Evolutionary conservation across 2,797 vertebrate genomes (phyloP), one percentile per base, ranked within the genome.

Genomic region (Heterohyrax brucei): DNA sequence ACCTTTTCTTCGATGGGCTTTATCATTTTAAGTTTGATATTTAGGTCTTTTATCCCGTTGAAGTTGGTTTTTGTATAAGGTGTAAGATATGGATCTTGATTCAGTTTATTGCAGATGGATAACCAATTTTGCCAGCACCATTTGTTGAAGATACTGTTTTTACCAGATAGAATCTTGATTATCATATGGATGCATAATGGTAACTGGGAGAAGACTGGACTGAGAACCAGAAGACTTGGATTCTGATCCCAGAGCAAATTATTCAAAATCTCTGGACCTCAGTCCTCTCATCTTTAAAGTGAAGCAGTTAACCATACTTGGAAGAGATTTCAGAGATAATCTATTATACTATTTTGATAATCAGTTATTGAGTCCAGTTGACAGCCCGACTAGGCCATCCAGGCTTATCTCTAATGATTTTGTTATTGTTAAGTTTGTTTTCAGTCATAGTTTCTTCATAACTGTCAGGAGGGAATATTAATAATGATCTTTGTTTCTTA

Each of bases 381-480:
- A 79, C 21, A 70, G 19, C 89, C 9, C 30, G 61, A 0, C 39
- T 48, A 92, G 28, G 88, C 28, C 21, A 26, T 73, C 46, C 22
- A 95, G 46, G 61, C 59, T 66, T 39, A 80, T 26, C 18, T 59
- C 30, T 92, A 56, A 26, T 66, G 62, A 56, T 87, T 77, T 92
- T 59, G 61, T 93, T 97, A 56, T 84, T 13, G 92, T 87, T 73
- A 16, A 93, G 26, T 81, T 97, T n/a, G 16, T 89, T 89, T 91
- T 93, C 33, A 89, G 19, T 82, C 53, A 89, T 10, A 78, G 85
- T 89, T 87, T 92, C 50, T 83, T 96, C 14, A 78, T 61, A 85
- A 95, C 87, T 91, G 73, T 86, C 44, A 91, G 91, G 82, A 80
- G 28, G 10, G 26, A 89, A n/a, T 5, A 56, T 82, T 85, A 96